Conservation (phyloP, 2,888 invertebrate species). For the Ectropis crepuscularia region DNA sequence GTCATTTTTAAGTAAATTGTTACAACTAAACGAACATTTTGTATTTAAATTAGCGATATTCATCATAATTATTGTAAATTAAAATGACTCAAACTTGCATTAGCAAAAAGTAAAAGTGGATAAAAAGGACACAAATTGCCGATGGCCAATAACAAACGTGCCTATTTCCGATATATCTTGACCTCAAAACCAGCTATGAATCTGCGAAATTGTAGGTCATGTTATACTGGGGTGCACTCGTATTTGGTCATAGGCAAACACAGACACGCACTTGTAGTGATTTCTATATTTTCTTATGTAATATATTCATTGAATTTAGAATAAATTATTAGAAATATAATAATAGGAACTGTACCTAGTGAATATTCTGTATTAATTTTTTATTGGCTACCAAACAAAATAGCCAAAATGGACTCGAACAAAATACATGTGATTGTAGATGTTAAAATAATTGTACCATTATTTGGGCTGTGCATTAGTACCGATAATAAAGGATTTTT, state of each 20-base stretch:
- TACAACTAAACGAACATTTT: too few relatives aligned
- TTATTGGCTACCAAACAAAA: slow-evolving; percentile 12
- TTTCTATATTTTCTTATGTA: slow-evolving; percentile 30
- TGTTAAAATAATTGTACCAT: slow-evolving; percentile 49
- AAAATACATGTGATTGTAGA: slow-evolving; percentile 46
- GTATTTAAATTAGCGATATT: too few relatives aligned
- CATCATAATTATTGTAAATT: too few relatives aligned
- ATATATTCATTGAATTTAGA: slow-evolving; percentile 1
- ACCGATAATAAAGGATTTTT: slow-evolving; percentile 34
- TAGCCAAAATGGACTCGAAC: slow-evolving; percentile 29
- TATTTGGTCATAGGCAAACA: background rate
- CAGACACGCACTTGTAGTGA: background rate
- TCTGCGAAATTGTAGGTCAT: too few relatives aligned
- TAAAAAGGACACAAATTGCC: too few relatives aligned
- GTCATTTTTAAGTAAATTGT: too few relatives aligned
- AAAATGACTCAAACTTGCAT: too few relatives aligned
- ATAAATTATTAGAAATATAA: background rate
- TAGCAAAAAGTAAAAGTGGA: too few relatives aligned
- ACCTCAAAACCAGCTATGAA: too few relatives aligned
- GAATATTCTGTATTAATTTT: slow-evolving; percentile 9
- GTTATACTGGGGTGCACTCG: too few relatives aligned
- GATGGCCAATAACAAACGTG: too few relatives aligned
- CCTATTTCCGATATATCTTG: too few relatives aligned
- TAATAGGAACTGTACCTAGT: background rate
- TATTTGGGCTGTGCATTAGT: slow-evolving; percentile 59